Percentiles rank a stretch among this genome's conserved stretches.
Conservation (phyloP, 2,888 invertebrate genomes). For the Temnothorax rugatulus region DNA sequence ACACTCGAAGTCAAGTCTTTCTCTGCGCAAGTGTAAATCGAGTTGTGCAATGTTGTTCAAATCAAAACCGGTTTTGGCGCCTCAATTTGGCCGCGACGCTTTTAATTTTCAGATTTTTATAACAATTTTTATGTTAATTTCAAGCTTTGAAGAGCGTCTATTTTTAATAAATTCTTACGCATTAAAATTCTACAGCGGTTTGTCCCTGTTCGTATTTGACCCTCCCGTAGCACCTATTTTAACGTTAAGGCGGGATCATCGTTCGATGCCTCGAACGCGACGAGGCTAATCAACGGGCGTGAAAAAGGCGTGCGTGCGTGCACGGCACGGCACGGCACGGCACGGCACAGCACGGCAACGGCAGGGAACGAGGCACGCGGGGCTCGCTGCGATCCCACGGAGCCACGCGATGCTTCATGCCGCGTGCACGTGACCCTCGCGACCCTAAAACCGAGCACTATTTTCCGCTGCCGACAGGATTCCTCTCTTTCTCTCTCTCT, state of each 20-base stretch:
- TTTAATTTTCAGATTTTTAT: neutral
- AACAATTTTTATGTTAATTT: neutral
- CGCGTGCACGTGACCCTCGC: slow-evolving; percentile 75
- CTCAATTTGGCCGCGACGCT: neutral
- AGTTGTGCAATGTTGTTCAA: neutral
- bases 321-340: neutral
- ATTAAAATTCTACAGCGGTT: neutral
- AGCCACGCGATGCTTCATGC: slow-evolving; percentile 81
- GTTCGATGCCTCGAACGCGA: slow-evolving; percentile 30
- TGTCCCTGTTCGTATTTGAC: neutral
- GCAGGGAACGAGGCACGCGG: slow-evolving; percentile 53
- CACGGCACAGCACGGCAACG: neutral
- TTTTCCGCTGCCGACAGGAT: slow-evolving; percentile 71
- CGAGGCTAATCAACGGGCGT: slow-evolving; percentile 59
- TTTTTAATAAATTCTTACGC: neutral
- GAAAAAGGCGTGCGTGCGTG: slow-evolving; percentile 59
- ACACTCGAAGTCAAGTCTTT: slow-evolving; percentile 7
- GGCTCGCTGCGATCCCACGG: slow-evolving; percentile 80
- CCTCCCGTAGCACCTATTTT: neutral
- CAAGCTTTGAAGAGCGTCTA: no score
- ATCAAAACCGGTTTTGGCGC: neutral
- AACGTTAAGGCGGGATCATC: slow-evolving; percentile 41
- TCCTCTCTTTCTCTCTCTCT: slow-evolving; percentile 44
- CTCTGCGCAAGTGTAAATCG: slow-evolving; percentile 10
- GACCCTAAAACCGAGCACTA: slow-evolving; percentile 76